Percentiles rank a stretch among this genome's conserved stretches.
phyloP scores from a whole-genome alignment of 2,113 vertebrate genomes.

The Pygoscelis antarcticus region DNA sequence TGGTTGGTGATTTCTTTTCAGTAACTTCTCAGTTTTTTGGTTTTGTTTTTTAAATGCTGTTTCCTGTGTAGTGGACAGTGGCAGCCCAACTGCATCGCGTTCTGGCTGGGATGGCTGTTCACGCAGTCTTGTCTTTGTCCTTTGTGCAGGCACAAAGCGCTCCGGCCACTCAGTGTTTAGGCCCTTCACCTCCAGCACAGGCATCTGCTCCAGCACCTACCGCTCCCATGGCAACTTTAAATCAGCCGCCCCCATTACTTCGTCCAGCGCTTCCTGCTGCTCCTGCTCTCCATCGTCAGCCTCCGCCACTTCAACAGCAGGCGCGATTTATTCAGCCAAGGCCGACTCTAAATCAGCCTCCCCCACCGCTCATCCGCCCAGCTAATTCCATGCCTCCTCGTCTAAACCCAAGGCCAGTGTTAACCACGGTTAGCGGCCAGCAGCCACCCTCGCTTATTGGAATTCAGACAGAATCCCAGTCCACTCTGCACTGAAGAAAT shows the following conservation, averaged over 20 bases:
- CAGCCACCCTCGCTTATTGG: constrained; percentile 85
- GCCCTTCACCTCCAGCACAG: constrained; percentile 85
- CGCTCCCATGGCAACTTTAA: constrained; percentile 80
- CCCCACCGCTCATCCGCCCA: constrained; percentile 93
- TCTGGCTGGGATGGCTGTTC: constrained; percentile 12
- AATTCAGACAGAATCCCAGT: constrained; percentile 86
- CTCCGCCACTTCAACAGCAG: constrained; percentile 94
- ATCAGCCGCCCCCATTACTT: constrained; percentile 94
- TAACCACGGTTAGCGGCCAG: constrained; percentile 73
- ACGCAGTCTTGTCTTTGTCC: constrained; percentile 70
- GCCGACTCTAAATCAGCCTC: constrained; percentile 89
- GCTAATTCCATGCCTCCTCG: constrained; percentile 91
- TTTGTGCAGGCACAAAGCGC: constrained; percentile 79
- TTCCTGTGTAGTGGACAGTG: constrained; percentile 76
- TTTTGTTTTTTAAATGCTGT: constrained; percentile 64
- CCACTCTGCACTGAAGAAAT: constrained; percentile 83
- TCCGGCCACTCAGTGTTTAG: constrained; percentile 84
- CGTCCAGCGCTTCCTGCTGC: constrained; percentile 91
- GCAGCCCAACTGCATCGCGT: constrained; percentile 56
- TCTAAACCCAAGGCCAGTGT: constrained; percentile 89
- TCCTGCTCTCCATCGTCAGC: constrained; percentile 93
- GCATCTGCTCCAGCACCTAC: constrained; percentile 79
- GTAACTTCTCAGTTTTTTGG: constrained; percentile 60
- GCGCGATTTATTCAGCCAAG: constrained; percentile 91
- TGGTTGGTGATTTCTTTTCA: constrained; percentile 64